phyloP scores from a whole-genome alignment of 1,140 invertebrate genomes.

The Tachypleus tridentatus region DNA sequence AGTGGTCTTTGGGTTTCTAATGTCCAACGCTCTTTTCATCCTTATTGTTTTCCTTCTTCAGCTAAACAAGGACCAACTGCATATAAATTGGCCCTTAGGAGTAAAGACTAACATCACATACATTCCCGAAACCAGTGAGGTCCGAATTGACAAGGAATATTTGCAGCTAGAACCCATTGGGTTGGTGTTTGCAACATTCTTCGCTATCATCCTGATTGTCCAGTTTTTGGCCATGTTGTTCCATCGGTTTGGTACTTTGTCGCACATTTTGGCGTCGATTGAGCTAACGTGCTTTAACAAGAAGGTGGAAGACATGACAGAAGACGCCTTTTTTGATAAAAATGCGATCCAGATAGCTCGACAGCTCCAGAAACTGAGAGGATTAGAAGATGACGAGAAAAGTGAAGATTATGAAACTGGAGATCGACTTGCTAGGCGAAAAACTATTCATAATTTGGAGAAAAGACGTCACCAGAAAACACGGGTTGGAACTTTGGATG shows the following conservation, averaged over 20 bases:
- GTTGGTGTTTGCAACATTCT: conserved; percentile 38
- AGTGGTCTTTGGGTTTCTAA: conserved; percentile 28
- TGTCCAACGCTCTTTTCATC: conserved; percentile 29
- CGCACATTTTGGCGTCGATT: conserved; percentile 92
- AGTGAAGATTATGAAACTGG: conserved; percentile 67
- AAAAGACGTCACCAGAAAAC: conserved; percentile 67
- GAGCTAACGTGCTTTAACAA: conserved; percentile 67
- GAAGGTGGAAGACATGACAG: conserved; percentile 68
- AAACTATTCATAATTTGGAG: conserved; percentile 83
- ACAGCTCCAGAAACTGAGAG: conserved; percentile 54
- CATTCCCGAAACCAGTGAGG: conserved; percentile 27
- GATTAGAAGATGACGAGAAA: conserved; percentile 57
- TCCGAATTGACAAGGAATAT: conserved; percentile 27
- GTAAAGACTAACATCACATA: conserved; percentile 24
- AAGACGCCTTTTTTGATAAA: conserved; percentile 75
- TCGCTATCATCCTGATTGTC: conserved; percentile 36
- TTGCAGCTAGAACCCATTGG: conserved; percentile 31
- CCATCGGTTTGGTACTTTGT: conserved; percentile 74
- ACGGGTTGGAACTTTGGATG: conserved; percentile 75
- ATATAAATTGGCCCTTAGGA: conserved; percentile 28
- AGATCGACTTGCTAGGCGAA: conserved; percentile 65
- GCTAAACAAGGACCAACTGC: conserved; percentile 30
- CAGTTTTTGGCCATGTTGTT: conserved; percentile 40
- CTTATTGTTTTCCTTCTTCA: conserved; percentile 28
- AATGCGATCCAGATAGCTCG: conserved; percentile 87